Conservation (phyloP, 2,888 invertebrate genomes). For the Ochropleura plecta region DNA sequence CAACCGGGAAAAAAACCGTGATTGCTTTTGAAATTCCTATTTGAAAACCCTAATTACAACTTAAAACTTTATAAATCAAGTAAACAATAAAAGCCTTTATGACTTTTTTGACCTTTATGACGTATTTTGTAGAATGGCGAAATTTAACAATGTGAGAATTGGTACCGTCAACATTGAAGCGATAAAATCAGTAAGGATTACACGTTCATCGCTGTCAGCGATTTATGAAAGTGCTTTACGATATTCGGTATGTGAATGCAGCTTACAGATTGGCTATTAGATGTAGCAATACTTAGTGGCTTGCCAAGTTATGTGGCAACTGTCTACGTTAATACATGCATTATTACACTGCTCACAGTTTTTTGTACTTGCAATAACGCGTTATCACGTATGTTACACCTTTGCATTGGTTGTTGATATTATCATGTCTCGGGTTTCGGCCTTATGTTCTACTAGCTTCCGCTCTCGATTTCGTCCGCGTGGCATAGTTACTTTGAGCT, state of each 20-base stretch:
- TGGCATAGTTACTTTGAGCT: too few relatives aligned
- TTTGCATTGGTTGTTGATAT: not conserved
- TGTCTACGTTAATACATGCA: conserved; percentile 24
- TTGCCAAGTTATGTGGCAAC: conserved; percentile 51
- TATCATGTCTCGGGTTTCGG: not conserved
- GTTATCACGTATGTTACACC: not conserved
- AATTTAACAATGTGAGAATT: not conserved
- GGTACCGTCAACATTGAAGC: not conserved
- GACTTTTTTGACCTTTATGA: too few relatives aligned
- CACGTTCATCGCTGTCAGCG: conserved; percentile 28
- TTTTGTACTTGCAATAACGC: conserved; percentile 24
- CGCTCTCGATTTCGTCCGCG: too few relatives aligned
- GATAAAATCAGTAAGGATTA: conserved; percentile 29
- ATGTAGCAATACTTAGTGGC: conserved; percentile 47
- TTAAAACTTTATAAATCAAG: too few relatives aligned
- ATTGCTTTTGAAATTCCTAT: too few relatives aligned
- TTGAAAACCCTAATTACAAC: too few relatives aligned
- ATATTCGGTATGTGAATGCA: conserved; percentile 45
- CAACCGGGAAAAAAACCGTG: too few relatives aligned
- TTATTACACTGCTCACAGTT: conserved; percentile 24
- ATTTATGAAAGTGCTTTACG: conserved; percentile 55
- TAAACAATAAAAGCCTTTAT: too few relatives aligned
- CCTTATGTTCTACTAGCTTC: too few relatives aligned
- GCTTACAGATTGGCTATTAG: conserved; percentile 42
- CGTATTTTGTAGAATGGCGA: not conserved